Conservation (phyloP, 2,113 vertebrate genomes). For the Lagopus muta region DNA sequence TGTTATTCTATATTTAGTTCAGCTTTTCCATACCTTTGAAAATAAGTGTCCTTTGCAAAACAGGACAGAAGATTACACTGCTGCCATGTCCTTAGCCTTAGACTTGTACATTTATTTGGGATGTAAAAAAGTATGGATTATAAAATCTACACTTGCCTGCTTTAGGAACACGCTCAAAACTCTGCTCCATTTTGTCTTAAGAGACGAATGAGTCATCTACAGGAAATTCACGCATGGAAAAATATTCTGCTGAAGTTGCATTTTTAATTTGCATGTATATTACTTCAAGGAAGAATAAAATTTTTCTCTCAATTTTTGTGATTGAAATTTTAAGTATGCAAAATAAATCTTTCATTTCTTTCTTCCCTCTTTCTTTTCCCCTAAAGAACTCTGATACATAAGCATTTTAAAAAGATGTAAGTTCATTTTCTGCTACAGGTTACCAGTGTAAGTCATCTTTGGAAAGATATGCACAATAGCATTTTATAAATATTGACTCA, state of each 20-base stretch:
- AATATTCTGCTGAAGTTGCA: background rate
- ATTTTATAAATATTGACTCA: background rate
- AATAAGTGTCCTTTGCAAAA: background rate
- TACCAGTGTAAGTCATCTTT: background rate
- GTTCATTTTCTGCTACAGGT: background rate
- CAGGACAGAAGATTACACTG: background rate
- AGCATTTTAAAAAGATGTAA: rapidly evolving
- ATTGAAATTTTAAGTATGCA: background rate
- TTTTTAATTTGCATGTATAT: background rate
- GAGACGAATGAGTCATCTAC: background rate
- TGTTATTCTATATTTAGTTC: background rate
- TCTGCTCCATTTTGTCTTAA: background rate
- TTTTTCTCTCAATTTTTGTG: background rate
- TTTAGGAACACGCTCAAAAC: background rate
- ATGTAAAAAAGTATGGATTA: background rate
- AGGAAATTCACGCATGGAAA: background rate
- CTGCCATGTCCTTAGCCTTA: background rate
- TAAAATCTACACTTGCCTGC: background rate
- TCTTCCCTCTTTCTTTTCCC: background rate
- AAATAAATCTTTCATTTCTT: background rate
- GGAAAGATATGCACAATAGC: background rate
- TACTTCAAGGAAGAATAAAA: background rate
- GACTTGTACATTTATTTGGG: background rate
- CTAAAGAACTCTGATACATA: background rate
- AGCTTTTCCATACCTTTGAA: background rate